Evolutionary conservation across 2,888 invertebrate genomes (phyloP).

Genomic region (Prostheceraeus crozeri): DNA sequence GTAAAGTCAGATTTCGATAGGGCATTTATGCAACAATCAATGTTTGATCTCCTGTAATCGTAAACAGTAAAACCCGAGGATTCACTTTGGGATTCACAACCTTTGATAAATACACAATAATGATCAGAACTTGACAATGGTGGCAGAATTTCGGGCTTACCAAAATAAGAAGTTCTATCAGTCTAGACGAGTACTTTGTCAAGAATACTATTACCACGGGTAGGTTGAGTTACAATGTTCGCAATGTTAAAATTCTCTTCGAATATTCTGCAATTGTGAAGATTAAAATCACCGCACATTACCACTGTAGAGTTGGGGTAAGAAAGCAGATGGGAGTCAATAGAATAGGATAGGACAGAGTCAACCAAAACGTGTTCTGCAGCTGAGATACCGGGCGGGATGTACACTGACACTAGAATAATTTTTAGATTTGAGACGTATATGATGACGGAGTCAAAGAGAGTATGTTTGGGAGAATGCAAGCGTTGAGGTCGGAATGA

Average conservation of each 20-base stretch:
- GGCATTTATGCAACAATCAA: too few species aligned
- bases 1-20: too few species aligned
- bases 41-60: too few species aligned
- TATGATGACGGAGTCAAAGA: neutral
- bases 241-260: neutral
- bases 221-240: slow-evolving; percentile 1
- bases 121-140: slow-evolving; percentile 19
- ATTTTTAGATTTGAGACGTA: slow-evolving; percentile 1
- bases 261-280: neutral
- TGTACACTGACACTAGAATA: slow-evolving; percentile 3
- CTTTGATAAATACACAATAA: slow-evolving; percentile 22
- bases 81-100: too few species aligned
- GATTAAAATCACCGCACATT: slow-evolving; percentile 21
- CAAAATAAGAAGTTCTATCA: neutral
- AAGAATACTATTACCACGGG: neutral
- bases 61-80: too few species aligned
- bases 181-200: slow-evolving; percentile 2
- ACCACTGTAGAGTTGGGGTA: slow-evolving; percentile 2
- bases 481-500: neutral
- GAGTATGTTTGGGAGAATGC: neutral
- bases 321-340: neutral
- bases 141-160: neutral
- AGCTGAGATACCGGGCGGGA: slow-evolving; percentile 1
- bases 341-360: neutral
- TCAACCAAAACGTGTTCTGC: neutral